Percentiles rank a stretch among this genome's conserved stretches.
phyloP scores from a whole-genome alignment of 2,797 vertebrate genomes.

The Catharus ustulatus region DNA sequence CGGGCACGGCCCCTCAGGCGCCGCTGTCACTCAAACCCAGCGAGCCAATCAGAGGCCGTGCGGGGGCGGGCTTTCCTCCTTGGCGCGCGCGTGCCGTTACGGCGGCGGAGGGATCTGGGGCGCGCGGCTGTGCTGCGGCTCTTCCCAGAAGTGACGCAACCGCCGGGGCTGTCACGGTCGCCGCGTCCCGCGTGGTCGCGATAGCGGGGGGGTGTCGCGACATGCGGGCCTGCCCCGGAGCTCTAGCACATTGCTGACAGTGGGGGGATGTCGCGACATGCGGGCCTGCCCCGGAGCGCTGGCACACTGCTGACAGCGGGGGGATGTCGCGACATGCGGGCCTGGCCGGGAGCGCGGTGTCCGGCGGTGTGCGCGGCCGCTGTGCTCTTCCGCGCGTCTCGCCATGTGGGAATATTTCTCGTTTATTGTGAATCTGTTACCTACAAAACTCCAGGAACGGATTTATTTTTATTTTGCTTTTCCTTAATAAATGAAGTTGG shows the following conservation, averaged over 20 bases:
- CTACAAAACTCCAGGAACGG: fast-evolving
- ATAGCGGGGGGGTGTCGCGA: background rate
- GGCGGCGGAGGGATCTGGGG: background rate
- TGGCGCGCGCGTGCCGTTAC: fast-evolving
- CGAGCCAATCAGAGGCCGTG: background rate
- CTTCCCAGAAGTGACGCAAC: background rate
- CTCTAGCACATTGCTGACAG: background rate
- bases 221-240: fast-evolving
- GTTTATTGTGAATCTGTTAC: background rate
- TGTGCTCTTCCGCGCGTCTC: background rate
- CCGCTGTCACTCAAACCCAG: background rate
- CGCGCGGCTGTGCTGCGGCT: background rate
- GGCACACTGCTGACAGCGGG: background rate
- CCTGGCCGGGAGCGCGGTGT: no score
- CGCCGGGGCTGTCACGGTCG: fast-evolving
- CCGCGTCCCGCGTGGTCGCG: background rate
- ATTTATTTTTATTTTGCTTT: no score
- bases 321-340: no score
- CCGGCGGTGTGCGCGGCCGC: no score
- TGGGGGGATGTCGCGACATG: no score
- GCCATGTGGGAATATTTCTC: background rate
- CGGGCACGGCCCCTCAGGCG: background rate
- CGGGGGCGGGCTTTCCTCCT: fast-evolving
- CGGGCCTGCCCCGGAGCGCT: fast-evolving
- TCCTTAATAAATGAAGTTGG: background rate